Conservation (phyloP, 2,888 invertebrate species). For the Trachelus troglodyta region DNA sequence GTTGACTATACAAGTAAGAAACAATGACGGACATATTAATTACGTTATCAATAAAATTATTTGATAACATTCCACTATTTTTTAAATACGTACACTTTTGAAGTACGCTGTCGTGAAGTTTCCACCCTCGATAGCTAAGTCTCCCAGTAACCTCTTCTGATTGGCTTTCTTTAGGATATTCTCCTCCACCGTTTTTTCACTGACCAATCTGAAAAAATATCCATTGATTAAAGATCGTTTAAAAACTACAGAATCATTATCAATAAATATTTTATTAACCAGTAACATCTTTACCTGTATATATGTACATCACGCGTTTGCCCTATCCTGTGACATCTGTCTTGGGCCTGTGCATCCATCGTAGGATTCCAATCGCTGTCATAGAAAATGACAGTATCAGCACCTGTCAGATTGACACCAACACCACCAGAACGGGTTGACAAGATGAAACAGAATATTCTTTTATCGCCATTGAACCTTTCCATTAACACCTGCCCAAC, state of each 20-base stretch:
- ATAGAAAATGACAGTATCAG: constrained; percentile 99
- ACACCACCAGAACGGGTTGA: constrained; percentile 98
- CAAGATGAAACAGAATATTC: constrained; percentile 97
- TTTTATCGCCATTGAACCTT: constrained; percentile 93
- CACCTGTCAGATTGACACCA: constrained; percentile 98
- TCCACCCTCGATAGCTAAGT: constrained; percentile 98
- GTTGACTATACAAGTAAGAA: constrained; percentile 73
- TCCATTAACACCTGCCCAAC: constrained; percentile 84
- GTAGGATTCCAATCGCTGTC: constrained; percentile 99
- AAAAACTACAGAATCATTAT: background rate
- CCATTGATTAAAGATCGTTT: background rate
- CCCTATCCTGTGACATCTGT: constrained; percentile 98
- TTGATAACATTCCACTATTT: background rate
- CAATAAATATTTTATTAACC: constrained; percentile 9
- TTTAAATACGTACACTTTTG: constrained; percentile 75
- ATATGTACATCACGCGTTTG: constrained; percentile 99
- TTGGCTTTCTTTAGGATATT: constrained; percentile 99
- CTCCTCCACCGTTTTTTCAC: constrained; percentile 97
- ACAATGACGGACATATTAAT: constrained; percentile 17
- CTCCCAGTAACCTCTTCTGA: constrained; percentile 95
- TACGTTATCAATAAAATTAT: constrained; percentile 12
- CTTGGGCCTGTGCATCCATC: constrained; percentile 98
- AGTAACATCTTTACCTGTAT: constrained; percentile 72
- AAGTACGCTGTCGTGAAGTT: constrained; percentile 98
- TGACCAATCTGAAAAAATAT: constrained; percentile 78